Evolutionary conservation across 2,113 vertebrate species (phyloP), one percentile per base, ranked within the genome.

Genomic region (Melanotaenia duboulayi): DNA sequence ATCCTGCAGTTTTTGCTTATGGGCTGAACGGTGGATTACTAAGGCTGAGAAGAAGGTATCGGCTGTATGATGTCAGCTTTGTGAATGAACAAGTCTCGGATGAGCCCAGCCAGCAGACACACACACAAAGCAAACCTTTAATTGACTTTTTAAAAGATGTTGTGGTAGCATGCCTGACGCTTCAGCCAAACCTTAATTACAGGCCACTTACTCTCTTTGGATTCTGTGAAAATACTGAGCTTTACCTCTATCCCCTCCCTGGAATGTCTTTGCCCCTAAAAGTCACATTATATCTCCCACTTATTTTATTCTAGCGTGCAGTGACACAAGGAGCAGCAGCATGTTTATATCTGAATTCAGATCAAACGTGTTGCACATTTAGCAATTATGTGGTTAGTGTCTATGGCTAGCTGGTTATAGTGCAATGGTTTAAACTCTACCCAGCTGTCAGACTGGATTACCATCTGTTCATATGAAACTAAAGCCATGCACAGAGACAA

Each of bases 101-200:
- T 51, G 62, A 71, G 42, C 16, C 17, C 57, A 40, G 56, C 59
- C 49, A 65, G 54, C 49, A 57, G 37, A 14, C 16, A 52, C 56
- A 51, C 28, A 28, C 28, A 9, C 32, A 64, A 37, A 60, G 28
- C 28, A 72, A 85, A 74, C 74, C 61, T 78, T 85, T 48, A 63
- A 78, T 74, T 85, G 40, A 28, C 64, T 28, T 32, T 32, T 46
- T 55, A 51, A n/a, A 51, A 55, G 28, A 12, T 51, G 55, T 66
- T 80, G 74, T 39, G 65, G 76, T 75, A 59, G 58, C 51, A 68
- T 42, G 50, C 32, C 59, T 75, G 51, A 83, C 71, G 62, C 65
- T 20, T 54, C 40, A 76, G 72, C 24, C 17, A 28, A 51, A 72
- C 61, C 67, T 64, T 40, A 78, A 82, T 73, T 80, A 76, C 75